Conservation (phyloP, 2,113 vertebrate species). For the Bubo bubo region DNA sequence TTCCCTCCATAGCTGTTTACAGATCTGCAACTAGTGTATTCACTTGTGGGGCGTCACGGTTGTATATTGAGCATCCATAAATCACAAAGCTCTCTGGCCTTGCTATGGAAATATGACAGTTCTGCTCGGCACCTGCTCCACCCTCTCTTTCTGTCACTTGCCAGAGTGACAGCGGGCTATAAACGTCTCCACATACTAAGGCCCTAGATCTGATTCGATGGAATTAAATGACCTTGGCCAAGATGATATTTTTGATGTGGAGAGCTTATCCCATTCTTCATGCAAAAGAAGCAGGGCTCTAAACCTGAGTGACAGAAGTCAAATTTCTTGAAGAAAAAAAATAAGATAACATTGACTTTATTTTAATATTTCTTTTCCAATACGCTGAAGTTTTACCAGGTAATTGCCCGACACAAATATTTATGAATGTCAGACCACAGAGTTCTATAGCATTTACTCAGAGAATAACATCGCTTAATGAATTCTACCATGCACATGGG, state of each 20-base stretch:
- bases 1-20: neutral
- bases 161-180: constrained; percentile 32
- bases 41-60: neutral
- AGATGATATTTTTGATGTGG: constrained; percentile 48
- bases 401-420: constrained; percentile 44
- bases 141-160: constrained; percentile 39
- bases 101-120: constrained; percentile 54
- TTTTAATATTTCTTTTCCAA: constrained; percentile 50
- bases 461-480: constrained; percentile 55
- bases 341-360: neutral
- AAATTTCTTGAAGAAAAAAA: neutral
- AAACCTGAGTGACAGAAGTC: constrained; percentile 21
- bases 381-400: neutral
- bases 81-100: neutral
- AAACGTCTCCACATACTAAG: neutral
- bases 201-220: neutral
- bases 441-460: constrained; percentile 38
- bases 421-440: constrained; percentile 36
- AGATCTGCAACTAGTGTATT: constrained; percentile 19
- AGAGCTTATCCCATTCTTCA: constrained; percentile 8
- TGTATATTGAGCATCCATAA: constrained; percentile 13
- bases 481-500: constrained; percentile 48
- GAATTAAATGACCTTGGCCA: constrained; percentile 66
- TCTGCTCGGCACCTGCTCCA: constrained; percentile 39
- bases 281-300: constrained; percentile 6